Percentiles rank a stretch among this genome's conserved stretches.
Conservation (phyloP, 2,888 invertebrate genomes). For the Cordilura impudica region DNA sequence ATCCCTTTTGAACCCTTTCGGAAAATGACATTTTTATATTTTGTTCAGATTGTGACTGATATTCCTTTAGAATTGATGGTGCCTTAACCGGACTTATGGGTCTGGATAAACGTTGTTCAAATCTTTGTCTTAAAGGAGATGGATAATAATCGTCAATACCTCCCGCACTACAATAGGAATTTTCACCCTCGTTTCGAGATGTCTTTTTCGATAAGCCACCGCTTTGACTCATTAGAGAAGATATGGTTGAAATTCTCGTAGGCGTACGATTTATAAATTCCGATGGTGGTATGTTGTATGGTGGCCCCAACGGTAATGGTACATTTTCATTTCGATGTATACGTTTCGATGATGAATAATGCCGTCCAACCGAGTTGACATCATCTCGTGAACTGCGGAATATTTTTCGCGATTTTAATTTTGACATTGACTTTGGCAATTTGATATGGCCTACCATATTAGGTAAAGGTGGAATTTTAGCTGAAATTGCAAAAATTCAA, state of each 20-base stretch:
- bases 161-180: conserved; percentile 70
- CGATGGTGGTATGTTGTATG: conserved; percentile 60
- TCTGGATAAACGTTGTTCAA: conserved; percentile 53
- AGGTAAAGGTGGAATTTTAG: conserved; percentile 69
- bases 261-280: conserved; percentile 75
- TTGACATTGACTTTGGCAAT: conserved; percentile 75
- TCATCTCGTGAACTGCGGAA: conserved; percentile 72
- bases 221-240: conserved; percentile 71
- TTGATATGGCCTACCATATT: conserved; percentile 71
- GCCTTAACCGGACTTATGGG: conserved; percentile 67
- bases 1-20: conserved; percentile 73
- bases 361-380: conserved; percentile 41
- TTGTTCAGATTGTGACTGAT: conserved; percentile 23
- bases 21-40: conserved; percentile 66
- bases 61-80: not conserved
- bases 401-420: conserved; percentile 73
- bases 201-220: conserved; percentile 33
- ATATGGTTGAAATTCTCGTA: conserved; percentile 74
- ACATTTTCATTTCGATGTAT: conserved; percentile 12
- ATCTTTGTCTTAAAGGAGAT: conserved; percentile 53
- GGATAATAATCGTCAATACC: conserved; percentile 73
- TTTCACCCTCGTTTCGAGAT: conserved; percentile 31
- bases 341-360: conserved; percentile 33
- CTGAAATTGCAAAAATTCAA: conserved; percentile 63
- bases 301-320: conserved; percentile 9